Percentiles rank a stretch among this genome's conserved stretches.
These are phyloP conservation scores for Cygnus buccinator DNA, from an alignment of 2,113 vertebrate species.

Conservation along the genomic window DNA sequence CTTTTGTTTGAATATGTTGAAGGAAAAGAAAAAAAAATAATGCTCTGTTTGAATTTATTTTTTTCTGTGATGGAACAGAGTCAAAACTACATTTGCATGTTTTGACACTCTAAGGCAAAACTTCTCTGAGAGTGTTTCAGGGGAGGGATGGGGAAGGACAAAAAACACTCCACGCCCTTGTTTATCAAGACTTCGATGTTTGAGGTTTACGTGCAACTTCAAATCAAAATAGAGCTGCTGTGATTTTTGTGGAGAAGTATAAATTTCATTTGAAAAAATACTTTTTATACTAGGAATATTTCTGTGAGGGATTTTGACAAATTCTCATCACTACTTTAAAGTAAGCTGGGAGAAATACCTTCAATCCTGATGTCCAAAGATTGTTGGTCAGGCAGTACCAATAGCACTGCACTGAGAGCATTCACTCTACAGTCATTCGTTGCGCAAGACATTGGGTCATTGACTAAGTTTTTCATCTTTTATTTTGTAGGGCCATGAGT, in stretches of 20 bases:
- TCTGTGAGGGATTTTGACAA: background rate
- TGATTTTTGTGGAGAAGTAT: background rate
- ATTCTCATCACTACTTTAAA: background rate
- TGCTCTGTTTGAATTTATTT: background rate
- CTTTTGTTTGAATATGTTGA: background rate
- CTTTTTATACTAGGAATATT: background rate
- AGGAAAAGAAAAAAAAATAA: background rate
- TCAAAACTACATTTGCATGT: constrained; percentile 1
- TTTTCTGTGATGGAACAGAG: background rate
- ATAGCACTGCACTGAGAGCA: background rate
- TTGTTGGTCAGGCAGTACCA: background rate
- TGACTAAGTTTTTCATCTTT: background rate
- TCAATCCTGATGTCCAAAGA: background rate
- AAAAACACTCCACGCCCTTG: background rate
- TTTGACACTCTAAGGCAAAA: constrained; percentile 55
- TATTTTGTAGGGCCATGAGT: background rate
- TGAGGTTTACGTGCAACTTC: background rate
- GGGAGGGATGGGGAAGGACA: background rate
- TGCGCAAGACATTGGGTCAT: background rate
- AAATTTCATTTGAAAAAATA: background rate
- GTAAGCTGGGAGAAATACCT: background rate
- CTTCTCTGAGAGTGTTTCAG: background rate
- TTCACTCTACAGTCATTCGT: background rate
- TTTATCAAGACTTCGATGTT: background rate
- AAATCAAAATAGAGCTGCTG: background rate